These are phyloP conservation scores for Leucopternis melanops DNA, from an alignment of 2,113 vertebrate genomes.

Conservation along the genomic window DNA sequence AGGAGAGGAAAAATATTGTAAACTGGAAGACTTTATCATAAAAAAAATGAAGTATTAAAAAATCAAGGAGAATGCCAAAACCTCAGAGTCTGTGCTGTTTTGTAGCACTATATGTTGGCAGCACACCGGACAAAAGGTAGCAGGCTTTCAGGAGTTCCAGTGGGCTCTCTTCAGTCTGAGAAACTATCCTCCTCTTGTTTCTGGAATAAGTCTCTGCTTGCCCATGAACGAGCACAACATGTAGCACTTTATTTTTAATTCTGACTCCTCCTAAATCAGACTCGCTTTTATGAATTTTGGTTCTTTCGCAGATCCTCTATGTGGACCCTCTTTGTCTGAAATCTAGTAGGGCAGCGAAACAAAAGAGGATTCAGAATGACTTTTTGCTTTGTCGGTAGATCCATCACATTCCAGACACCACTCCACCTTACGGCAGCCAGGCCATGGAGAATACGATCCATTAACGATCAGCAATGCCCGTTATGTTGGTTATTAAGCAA, in stretches of 20 bases:
- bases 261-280: constrained; percentile 31
- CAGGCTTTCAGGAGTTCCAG: not conserved
- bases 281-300: not conserved
- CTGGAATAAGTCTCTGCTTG: not conserved
- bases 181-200: not conserved
- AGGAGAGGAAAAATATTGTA: not conserved
- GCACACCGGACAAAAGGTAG: not conserved
- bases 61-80: not conserved
- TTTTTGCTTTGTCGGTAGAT: not conserved
- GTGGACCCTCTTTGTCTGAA: not conserved
- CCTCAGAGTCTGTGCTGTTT: not conserved
- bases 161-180: not conserved
- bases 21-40: not conserved
- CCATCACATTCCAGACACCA: not conserved
- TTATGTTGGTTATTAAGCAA: not conserved
- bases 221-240: not conserved
- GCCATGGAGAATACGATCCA: not conserved
- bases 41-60: not conserved
- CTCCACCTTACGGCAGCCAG: not conserved
- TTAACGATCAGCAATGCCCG: not conserved
- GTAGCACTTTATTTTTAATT: constrained; percentile 10
- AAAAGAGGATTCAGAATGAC: constrained; percentile 2
- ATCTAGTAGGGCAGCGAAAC: not conserved
- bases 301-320: not conserved
- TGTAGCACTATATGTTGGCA: not conserved